Conservation (phyloP, 2,797 vertebrate genomes). For the Cryptoblepharus egeriae region DNA sequence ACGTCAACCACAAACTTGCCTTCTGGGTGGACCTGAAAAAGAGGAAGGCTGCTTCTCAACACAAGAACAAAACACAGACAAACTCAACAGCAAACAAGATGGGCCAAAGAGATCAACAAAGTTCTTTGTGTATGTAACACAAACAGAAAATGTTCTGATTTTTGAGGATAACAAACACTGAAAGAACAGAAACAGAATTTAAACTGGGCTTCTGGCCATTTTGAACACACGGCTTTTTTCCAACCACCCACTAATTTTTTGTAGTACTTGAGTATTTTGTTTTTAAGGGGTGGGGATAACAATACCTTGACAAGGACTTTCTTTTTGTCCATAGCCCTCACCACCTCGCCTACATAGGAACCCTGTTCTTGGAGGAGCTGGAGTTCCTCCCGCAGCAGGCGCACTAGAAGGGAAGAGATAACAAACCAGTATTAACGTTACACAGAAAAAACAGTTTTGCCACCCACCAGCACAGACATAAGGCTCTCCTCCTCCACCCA, state of each 20-base stretch:
- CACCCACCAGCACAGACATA: neutral
- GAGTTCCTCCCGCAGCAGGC: slow-evolving; percentile 93
- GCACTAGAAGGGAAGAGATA: slow-evolving; percentile 77
- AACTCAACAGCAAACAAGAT: neutral
- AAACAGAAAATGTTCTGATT: too few relatives aligned
- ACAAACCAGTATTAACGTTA: fast-evolving
- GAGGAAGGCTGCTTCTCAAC: neutral
- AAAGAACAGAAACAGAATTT: neutral
- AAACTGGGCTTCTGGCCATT: neutral
- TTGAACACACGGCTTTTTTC: neutral
- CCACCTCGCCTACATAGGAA: slow-evolving; percentile 97
- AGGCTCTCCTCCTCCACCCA: too few relatives aligned
- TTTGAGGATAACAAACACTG: neutral
- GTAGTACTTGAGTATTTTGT: too few relatives aligned
- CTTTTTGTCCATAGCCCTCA: slow-evolving; percentile 99
- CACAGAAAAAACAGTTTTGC: too few relatives aligned
- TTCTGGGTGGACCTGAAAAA: slow-evolving; percentile 93
- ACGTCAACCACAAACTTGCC: slow-evolving; percentile 98
- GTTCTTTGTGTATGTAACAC: neutral
- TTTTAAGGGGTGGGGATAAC: neutral
- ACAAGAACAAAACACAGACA: fast-evolving
- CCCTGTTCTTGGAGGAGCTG: slow-evolving; percentile 98
- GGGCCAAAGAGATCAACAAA: neutral
- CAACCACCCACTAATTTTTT: neutral
- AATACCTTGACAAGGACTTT: slow-evolving; percentile 97